Evolutionary conservation across 2,113 vertebrate genomes (phyloP), one percentile per base, ranked within the genome.

Genomic region (Cottus gobio): DNA sequence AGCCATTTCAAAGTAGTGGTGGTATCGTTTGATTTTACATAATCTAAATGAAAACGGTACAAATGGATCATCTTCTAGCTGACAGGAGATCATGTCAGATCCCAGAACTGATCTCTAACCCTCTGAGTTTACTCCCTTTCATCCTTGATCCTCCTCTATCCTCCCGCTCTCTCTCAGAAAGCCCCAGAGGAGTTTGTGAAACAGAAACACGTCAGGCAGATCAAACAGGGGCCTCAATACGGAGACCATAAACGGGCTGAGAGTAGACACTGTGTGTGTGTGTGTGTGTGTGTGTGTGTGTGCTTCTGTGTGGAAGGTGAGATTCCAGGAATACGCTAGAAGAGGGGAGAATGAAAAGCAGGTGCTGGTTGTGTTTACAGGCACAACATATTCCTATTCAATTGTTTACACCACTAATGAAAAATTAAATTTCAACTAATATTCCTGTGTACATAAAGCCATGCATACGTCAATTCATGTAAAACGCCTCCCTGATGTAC

Each of bases 61-160:
- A 63, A 63, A 57, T 31, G 39, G 15, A n/a, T 82, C 34, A 71
- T 63, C 15, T 71, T 71, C 3, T 24, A 37, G 71, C 44, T 52
- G 56, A 62, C 57, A 64, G 68, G 34, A 73, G 63, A 72, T 69
- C 62, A 61, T 61, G 57, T 13, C 52, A 44, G 76, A 71, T 70
- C 76, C 34, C 11, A 24, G 28, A 74, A 58, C 70, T 65, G 31
- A 66, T 70, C 58, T 66, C 52, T 62, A 74, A 84, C 71, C 77
- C 66, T 36, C 66, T 0, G 12, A 77, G 46, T 77, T 44, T 16
- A 37, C 67, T 66, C 64, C 73, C 70, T 78, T 77, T 84, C 58
- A 74, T 86, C 85, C 62, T 26, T 79, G 72, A 83, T 80, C 77
- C 73, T 50, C 57, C 12, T 74, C 50, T 77, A 52, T 67, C 37